Conservation (phyloP, 2,113 vertebrate genomes). For the Tauraco erythrolophus region DNA sequence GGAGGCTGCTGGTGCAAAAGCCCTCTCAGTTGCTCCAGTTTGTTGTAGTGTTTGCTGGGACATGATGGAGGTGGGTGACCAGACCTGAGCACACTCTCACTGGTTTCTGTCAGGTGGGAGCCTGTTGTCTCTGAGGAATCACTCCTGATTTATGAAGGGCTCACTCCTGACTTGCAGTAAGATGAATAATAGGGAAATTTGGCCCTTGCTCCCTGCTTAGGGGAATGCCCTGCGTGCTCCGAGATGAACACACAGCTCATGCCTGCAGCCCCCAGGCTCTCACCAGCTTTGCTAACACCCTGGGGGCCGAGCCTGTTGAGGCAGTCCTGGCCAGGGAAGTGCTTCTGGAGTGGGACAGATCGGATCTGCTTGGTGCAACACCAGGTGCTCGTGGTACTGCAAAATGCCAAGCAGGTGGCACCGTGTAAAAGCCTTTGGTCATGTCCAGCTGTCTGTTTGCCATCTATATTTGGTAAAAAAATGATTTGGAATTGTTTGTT, state of each 20-base stretch:
- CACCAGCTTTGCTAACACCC: fast-evolving
- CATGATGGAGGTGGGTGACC: not conserved
- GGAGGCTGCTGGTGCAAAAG: not conserved
- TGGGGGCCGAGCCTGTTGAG: not conserved
- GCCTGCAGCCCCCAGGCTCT: not conserved
- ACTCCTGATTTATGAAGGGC: not conserved
- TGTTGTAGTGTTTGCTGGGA: not conserved
- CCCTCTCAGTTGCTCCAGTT: not conserved
- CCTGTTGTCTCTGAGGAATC: fast-evolving
- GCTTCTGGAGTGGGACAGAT: fast-evolving
- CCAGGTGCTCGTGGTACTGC: not conserved
- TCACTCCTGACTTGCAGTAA: not conserved
- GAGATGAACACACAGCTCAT: not conserved
- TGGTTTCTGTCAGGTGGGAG: not conserved
- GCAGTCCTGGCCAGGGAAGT: fast-evolving
- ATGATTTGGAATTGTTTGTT: constrained; percentile 35
- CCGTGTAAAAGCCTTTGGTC: fast-evolving
- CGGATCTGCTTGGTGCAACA: fast-evolving
- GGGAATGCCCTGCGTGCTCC: not conserved
- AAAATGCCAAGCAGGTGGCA: not conserved
- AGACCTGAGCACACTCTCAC: fast-evolving
- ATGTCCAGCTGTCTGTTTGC: not conserved
- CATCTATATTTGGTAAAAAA: constrained; percentile 50
- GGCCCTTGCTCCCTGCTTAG: not conserved
- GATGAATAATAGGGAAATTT: not conserved